These are phyloP conservation scores for Drosophila nikananu DNA, from an alignment of 1,140 invertebrate genomes.

Conservation along the genomic window DNA sequence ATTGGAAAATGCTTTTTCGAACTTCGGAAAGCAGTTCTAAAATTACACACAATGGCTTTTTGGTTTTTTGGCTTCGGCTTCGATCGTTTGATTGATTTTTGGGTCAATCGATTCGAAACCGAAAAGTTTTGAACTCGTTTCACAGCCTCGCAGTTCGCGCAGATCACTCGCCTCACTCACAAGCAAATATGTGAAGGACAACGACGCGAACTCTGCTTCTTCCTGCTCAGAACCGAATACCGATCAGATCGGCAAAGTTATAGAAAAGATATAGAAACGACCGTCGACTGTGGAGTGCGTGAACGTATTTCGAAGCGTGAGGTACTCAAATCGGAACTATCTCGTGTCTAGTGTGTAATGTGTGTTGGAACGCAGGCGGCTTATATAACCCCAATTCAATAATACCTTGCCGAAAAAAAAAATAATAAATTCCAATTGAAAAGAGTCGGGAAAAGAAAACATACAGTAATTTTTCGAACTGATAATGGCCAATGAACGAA, in stretches of 20 bases:
- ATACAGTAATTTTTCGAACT: slow-evolving; percentile 21
- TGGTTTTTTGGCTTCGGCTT: slow-evolving; percentile 49
- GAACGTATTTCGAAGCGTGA: slow-evolving; percentile 78
- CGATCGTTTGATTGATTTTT: slow-evolving; percentile 67
- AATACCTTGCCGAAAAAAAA: slow-evolving; percentile 13
- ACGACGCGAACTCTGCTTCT: slow-evolving; percentile 70
- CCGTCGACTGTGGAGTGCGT: slow-evolving; percentile 71
- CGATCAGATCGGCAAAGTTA: slow-evolving; percentile 50
- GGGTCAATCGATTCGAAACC: slow-evolving; percentile 79
- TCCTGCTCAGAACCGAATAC: slow-evolving; percentile 45
- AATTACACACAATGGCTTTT: slow-evolving; percentile 48
- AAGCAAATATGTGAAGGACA: slow-evolving; percentile 82
- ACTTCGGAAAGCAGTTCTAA: slow-evolving; percentile 51
- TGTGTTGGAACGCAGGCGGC: slow-evolving; percentile 16
- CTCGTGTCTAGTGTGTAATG: slow-evolving; percentile 19
- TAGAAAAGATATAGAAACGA: slow-evolving; percentile 51
- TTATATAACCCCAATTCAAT: slow-evolving; percentile 42
- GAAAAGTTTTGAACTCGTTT: slow-evolving; percentile 84
- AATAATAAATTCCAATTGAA: slow-evolving; percentile 17
- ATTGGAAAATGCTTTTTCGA: slow-evolving; percentile 49
- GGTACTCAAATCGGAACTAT: slow-evolving; percentile 58
- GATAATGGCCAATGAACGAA: slow-evolving; percentile 35
- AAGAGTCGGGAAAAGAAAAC: slow-evolving; percentile 17
- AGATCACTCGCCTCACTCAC: slow-evolving; percentile 73
- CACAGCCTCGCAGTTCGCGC: slow-evolving; percentile 62